These are phyloP conservation scores for Tillus elongatus DNA, from an alignment of 2,888 invertebrate species.

Conservation along the genomic window DNA sequence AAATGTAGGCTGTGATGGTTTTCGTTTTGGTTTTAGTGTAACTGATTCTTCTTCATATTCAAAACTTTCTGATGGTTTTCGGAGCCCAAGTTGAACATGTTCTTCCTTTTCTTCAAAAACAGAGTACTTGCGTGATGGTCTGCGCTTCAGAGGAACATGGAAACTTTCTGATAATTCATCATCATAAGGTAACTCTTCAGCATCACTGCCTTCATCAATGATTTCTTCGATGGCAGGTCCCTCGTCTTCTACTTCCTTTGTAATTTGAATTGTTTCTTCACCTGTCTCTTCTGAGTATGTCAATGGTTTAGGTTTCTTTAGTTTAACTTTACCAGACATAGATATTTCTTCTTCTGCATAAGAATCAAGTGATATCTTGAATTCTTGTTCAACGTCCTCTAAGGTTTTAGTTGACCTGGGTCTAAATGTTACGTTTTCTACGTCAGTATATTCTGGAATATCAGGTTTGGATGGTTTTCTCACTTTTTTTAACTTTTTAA, in stretches of 20 bases:
- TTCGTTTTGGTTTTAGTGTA: constrained; percentile 61
- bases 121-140: constrained; percentile 47
- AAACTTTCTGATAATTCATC: constrained; percentile 48
- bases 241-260: constrained; percentile 55
- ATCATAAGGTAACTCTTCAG: constrained; percentile 48
- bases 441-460: constrained; percentile 63
- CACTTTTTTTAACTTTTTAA: constrained; percentile 62
- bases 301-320: constrained; percentile 63
- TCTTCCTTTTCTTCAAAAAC: constrained; percentile 55
- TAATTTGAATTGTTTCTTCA: constrained; percentile 63
- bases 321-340: constrained; percentile 72
- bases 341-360: constrained; percentile 84
- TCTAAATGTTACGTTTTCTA: constrained; percentile 71
- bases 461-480: constrained; percentile 55
- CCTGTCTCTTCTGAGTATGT: constrained; percentile 70
- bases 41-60: constrained; percentile 60
- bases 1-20: constrained; percentile 55
- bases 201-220: constrained; percentile 53
- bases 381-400: constrained; percentile 84
- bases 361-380: constrained; percentile 74
- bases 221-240: constrained; percentile 55
- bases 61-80: constrained; percentile 40
- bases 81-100: constrained; percentile 48
- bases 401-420: constrained; percentile 68
- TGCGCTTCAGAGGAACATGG: constrained; percentile 43